These are phyloP conservation scores for Catagonus wagneri DNA, from an alignment of 2,113 vertebrate genomes.

Conservation along the genomic window DNA sequence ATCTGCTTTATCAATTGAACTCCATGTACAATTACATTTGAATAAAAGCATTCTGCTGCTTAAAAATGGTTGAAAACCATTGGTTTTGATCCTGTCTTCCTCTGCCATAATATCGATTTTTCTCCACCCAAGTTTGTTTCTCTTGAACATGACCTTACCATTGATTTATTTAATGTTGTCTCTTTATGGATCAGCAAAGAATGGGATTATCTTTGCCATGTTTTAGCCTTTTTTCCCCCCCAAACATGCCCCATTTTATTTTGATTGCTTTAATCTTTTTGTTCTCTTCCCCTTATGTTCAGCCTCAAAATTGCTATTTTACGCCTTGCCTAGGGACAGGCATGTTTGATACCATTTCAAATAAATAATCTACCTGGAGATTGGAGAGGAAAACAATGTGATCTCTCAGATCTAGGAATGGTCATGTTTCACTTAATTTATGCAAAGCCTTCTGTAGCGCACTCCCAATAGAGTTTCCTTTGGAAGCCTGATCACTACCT, in stretches of 20 bases:
- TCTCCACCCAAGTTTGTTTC: neutral
- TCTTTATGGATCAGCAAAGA: constrained; percentile 17
- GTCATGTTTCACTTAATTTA: constrained; percentile 43
- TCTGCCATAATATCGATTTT: neutral
- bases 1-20: constrained; percentile 65
- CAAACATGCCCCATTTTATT: constrained; percentile 60
- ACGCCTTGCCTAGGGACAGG: constrained; percentile 56
- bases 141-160: neutral
- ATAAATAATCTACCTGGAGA: constrained; percentile 65
- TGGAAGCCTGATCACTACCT: constrained; percentile 25
- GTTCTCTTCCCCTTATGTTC: constrained; percentile 71
- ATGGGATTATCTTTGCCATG: neutral
- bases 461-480: neutral
- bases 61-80: neutral
- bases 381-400: constrained; percentile 36
- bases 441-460: constrained; percentile 49
- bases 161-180: constrained; percentile 16
- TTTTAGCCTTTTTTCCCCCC: neutral
- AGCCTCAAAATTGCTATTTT: constrained; percentile 72
- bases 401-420: constrained; percentile 34
- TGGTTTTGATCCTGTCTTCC: neutral
- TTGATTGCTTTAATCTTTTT: constrained; percentile 64
- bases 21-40: constrained; percentile 56
- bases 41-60: constrained; percentile 68
- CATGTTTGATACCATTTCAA: constrained; percentile 64